phyloP scores from a whole-genome alignment of 1,140 invertebrate species.

The Aricia agestis region DNA sequence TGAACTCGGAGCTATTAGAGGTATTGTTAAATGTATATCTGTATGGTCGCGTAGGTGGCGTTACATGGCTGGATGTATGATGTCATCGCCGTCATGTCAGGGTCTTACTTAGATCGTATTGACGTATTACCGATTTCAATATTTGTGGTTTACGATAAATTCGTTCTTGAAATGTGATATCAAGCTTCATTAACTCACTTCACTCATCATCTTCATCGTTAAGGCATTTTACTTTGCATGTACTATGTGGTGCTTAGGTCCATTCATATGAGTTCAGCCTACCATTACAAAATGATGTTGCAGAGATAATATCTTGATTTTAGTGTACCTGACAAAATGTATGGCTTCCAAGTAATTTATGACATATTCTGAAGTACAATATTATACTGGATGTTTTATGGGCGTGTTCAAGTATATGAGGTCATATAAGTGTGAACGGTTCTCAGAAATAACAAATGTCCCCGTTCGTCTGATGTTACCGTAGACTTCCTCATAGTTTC shows the following conservation, averaged over 20 bases:
- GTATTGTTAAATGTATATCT: conserved; percentile 12
- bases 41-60: neutral
- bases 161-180: neutral
- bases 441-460: conserved; percentile 8
- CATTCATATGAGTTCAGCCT: no score
- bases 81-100: conserved; percentile 12
- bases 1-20: neutral
- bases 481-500: conserved; percentile 21
- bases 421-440: neutral
- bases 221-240: no score
- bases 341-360: no score
- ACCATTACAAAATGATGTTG: no score
- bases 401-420: neutral
- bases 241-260: no score
- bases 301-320: no score
- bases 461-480: conserved; percentile 1
- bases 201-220: no score
- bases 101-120: neutral
- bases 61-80: neutral
- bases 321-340: no score
- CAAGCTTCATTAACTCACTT: neutral
- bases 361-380: no score
- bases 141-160: neutral
- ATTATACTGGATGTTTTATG: neutral
- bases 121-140: conserved; percentile 5